A percentile compares a stretch with the other conserved stretches of the same genome.
Evolutionary conservation across 2,797 vertebrate species (phyloP).

Genomic region (Malurus splendens): DNA sequence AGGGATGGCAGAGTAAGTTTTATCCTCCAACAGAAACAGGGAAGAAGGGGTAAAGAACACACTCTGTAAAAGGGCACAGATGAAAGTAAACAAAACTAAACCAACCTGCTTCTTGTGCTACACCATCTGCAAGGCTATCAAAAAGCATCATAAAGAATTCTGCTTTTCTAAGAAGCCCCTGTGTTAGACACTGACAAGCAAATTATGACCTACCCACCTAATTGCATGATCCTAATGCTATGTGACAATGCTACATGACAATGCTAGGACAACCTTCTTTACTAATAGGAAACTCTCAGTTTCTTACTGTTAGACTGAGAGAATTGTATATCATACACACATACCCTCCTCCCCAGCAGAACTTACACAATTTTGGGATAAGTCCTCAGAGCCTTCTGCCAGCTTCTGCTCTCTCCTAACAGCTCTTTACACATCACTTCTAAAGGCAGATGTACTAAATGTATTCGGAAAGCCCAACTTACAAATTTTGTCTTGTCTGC

Average conservation of each 20-base stretch:
- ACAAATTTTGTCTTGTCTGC: neutral
- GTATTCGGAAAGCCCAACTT: neutral
- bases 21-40: neutral
- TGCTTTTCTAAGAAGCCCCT: neutral
- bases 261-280: neutral
- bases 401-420: neutral
- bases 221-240: neutral
- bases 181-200: neutral
- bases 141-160: neutral
- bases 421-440: neutral
- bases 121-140: neutral
- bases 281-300: neutral
- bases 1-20: neutral
- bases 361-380: neutral
- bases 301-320: neutral
- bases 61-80: neutral
- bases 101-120: slow-evolving; percentile 3
- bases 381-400: neutral
- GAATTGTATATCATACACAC: neutral
- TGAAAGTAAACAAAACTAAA: slow-evolving; percentile 39
- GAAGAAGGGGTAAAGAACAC: neutral
- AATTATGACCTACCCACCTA: neutral
- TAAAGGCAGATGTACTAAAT: neutral
- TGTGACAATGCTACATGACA: neutral
- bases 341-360: accelerated